Evolutionary conservation across 1,140 invertebrate genomes (phyloP), one percentile per base, ranked within the genome.

Genomic region (Protaetia brevitarsis): DNA sequence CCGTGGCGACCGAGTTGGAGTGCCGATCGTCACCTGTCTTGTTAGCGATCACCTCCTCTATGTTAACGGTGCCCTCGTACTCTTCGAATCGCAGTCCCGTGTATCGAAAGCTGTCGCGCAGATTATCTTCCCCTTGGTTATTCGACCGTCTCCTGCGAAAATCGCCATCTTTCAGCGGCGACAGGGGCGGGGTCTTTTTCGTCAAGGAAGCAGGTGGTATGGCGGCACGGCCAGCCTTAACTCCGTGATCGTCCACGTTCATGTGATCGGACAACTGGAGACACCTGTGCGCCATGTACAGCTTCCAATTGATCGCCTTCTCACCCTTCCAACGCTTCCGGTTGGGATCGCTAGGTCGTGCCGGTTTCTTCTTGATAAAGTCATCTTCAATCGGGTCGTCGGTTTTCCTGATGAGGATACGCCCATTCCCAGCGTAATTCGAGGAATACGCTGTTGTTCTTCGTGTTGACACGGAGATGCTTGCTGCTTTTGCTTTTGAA

Each of bases 221-320:
- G n/a, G 13, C 13, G 6, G 26, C 28, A 28, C 26, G 6, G 16
- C 26, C 26, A 1, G 26, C n/a, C 13, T 27, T 16, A 34, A 8
- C 5, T 1, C 41, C 19, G 19, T 19, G 11, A 51, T 51, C 41
- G 0, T 51, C 41, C 3, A 7, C 16, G 5, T 51, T 51, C 41
- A 51, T 51, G 6, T 51, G 21, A 19, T 51, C 41, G 41, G 41
- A 51, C 3, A 51, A 23, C 19, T 51, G 41, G 10, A 51, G 19
- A 19, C 41, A 51, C 5, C 57, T 11, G 27, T 59, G 57, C 27
- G 57, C 57, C 57, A 59, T 59, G 27, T 59, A 59, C 57, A 59
- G 26, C 13, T 59, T 59, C 29, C 26, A 59, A 29, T 59, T 59
- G 1, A 59, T 31, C 2, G 41, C 41, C 41, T 51, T 51, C 41